Conservation (phyloP, 2,888 invertebrate species). For the Iphiclides podalirius region DNA sequence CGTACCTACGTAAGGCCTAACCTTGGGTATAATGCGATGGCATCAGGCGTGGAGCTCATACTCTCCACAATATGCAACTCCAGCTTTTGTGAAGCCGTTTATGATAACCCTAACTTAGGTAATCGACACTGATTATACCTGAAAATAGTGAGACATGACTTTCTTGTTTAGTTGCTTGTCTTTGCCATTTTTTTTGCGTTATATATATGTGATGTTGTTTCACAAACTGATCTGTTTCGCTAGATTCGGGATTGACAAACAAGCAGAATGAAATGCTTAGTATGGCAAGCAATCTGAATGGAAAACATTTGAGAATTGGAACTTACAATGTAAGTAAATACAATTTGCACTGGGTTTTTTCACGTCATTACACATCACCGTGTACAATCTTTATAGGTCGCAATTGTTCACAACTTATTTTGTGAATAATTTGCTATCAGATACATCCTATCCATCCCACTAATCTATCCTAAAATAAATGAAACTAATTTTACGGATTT, state of each 20-base stretch:
- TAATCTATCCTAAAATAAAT: no score
- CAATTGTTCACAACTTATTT: no score
- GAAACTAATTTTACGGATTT: no score
- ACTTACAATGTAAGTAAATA: conserved; percentile 63
- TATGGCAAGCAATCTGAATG: conserved; percentile 53
- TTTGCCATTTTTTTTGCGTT: no score
- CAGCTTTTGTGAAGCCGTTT: conserved; percentile 55
- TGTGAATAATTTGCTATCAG: no score
- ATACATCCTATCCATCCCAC: no score
- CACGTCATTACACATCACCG: no score
- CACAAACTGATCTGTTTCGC: background rate
- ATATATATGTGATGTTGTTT: conserved; percentile 28
- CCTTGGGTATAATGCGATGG: conserved; percentile 45
- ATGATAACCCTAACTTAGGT: conserved; percentile 49
- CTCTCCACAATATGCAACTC: conserved; percentile 67
- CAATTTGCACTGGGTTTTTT: no score
- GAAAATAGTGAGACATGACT: no score
- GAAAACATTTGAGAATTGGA: conserved; percentile 62
- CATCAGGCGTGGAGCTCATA: conserved; percentile 59
- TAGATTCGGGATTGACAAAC: conserved; percentile 39
- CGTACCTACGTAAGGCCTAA: background rate
- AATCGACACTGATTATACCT: no score
- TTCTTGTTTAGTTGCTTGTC: no score
- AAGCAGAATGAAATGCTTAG: conserved; percentile 35
- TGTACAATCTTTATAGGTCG: no score